phyloP scores from a whole-genome alignment of 2,797 vertebrate species.

The Esox masquinongy region DNA sequence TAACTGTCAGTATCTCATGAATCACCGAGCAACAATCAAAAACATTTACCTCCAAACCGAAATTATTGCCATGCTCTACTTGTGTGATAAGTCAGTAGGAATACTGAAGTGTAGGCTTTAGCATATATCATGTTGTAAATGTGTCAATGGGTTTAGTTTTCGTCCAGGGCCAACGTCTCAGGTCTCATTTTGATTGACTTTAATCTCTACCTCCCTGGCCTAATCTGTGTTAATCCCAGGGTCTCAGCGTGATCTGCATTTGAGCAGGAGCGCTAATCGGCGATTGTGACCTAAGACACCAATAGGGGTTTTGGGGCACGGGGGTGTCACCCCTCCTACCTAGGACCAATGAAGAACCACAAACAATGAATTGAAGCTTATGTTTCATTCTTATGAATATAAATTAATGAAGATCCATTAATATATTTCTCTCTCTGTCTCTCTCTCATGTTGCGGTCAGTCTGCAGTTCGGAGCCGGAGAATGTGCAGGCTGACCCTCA shows the following conservation, averaged over 20 bases:
- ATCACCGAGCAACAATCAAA: not conserved
- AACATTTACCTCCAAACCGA: no score
- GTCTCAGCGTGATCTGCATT: conserved; percentile 36
- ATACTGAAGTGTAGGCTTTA: not conserved
- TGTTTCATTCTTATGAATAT: not conserved
- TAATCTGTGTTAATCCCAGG: conserved; percentile 54
- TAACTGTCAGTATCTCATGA: not conserved
- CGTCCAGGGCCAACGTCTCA: conserved; percentile 17
- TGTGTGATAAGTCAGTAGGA: conserved; percentile 5
- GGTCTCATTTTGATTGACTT: conserved; percentile 23
- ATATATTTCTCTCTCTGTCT: not conserved
- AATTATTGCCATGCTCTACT: no score
- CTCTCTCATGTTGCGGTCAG: conserved; percentile 61
- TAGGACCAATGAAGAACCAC: not conserved
- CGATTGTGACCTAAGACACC: conserved; percentile 34
- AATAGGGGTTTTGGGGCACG: not conserved
- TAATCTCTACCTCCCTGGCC: not conserved
- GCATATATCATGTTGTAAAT: conserved; percentile 16
- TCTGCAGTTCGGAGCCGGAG: conserved; percentile 96
- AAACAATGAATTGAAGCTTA: not conserved
- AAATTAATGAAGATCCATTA: not conserved
- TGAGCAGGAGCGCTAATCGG: conserved; percentile 44
- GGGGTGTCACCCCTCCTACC: not conserved
- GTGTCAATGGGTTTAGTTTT: conserved; percentile 22
- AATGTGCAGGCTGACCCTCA: conserved; percentile 84